A percentile compares a stretch with the other conserved stretches of the same genome.
Evolutionary conservation across 1,140 invertebrate species (phyloP).

Genomic region (Augochlora pura): DNA sequence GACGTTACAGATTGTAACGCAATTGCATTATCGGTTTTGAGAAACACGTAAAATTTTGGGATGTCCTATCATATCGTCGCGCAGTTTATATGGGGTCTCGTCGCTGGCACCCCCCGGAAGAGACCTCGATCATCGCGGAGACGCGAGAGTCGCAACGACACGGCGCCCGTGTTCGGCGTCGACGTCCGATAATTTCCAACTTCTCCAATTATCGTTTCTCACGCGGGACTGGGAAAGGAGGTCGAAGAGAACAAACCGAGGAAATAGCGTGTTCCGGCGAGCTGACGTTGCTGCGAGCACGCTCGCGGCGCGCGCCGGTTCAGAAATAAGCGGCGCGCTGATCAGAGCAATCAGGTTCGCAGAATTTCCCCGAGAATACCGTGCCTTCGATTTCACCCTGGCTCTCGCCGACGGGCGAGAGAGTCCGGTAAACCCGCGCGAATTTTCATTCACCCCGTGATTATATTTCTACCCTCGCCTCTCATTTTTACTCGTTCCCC

Average conservation of each 20-base stretch:
- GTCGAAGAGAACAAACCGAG: constrained; percentile 52
- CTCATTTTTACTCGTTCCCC: too few species aligned
- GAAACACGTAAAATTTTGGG: too few species aligned
- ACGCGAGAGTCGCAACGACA: constrained; percentile 28
- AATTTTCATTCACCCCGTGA: too few species aligned
- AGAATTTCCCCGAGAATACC: not conserved
- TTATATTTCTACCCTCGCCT: too few species aligned
- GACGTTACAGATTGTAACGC: too few species aligned
- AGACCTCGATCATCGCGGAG: not conserved
- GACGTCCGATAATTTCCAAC: constrained; percentile 60
- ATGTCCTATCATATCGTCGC: too few species aligned
- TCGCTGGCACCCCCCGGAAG: not conserved
- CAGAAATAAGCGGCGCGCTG: constrained; percentile 40
- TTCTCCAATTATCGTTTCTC: constrained; percentile 63
- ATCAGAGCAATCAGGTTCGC: constrained; percentile 23
- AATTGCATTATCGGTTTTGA: too few species aligned
- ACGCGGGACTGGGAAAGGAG: constrained; percentile 40
- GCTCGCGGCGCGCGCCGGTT: not conserved
- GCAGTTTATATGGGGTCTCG: too few species aligned
- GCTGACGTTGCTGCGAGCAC: constrained; percentile 46
- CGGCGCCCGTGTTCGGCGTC: constrained; percentile 17
- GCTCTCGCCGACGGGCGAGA: too few species aligned
- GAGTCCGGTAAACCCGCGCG: too few species aligned
- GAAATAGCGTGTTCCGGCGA: constrained; percentile 34
- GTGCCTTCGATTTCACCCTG: too few species aligned